These are phyloP conservation scores for Calephelis nemesis DNA, from an alignment of 1,140 invertebrate species.

Conservation along the genomic window DNA sequence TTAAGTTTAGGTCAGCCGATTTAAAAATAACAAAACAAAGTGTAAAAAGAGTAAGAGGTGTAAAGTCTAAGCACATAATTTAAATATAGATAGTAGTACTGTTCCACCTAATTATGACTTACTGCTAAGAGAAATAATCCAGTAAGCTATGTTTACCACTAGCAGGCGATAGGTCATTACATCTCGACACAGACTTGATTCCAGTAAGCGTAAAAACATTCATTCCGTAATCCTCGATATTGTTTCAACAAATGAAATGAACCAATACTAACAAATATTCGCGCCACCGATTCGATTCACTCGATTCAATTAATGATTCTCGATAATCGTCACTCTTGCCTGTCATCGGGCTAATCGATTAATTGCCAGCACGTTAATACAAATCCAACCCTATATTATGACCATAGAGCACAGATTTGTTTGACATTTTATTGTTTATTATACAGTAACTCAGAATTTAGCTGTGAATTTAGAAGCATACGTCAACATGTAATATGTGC, in stretches of 20 bases:
- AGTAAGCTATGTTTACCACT: too few species aligned
- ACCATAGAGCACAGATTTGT: conserved; percentile 30
- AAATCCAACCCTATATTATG: conserved; percentile 25
- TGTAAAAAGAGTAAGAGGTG: too few species aligned
- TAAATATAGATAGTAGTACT: too few species aligned
- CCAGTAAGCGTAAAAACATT: background rate
- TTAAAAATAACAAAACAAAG: too few species aligned
- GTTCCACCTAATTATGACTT: too few species aligned
- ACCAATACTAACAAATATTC: conserved; percentile 32
- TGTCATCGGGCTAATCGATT: conserved; percentile 59
- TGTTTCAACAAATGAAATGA: conserved; percentile 10
- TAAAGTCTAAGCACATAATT: too few species aligned
- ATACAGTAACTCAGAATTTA: conserved; percentile 44
- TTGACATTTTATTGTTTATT: conserved; percentile 27
- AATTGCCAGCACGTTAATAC: conserved; percentile 12
- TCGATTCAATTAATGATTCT: conserved; percentile 53
- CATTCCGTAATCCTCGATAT: background rate
- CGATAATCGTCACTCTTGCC: conserved; percentile 51
- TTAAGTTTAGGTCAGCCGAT: too few species aligned
- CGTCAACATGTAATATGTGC: conserved; percentile 48
- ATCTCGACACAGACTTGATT: too few species aligned
- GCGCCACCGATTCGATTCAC: conserved; percentile 43
- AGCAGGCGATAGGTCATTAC: too few species aligned
- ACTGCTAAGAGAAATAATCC: too few species aligned
- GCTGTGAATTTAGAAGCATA: conserved; percentile 46